Evolutionary conservation across 2,113 vertebrate species (phyloP), one percentile per base, ranked within the genome.

Genomic region (Tauraco erythrolophus): DNA sequence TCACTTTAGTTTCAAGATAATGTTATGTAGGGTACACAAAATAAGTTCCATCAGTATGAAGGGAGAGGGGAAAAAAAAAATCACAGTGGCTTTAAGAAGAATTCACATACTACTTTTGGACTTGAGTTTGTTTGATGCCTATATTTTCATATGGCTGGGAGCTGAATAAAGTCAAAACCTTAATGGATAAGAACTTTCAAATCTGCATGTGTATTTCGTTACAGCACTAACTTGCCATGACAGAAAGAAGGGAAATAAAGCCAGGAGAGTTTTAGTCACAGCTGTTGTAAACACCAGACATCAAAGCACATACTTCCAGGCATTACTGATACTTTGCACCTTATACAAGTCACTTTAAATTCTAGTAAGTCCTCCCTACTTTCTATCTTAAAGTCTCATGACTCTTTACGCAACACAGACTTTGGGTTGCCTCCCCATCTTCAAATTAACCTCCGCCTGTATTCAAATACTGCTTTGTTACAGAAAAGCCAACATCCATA

Each of bases 231-330:
- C 19, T 54, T 62, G 58, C 14, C 62, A 5, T 3, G 50, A 83
- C 45, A 91, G 41, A 87, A 88, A 72, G 31, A n/a, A 89, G 54
- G 37, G n/a, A 88, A 84, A 69, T 19, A 68, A 81, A 76, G 84
- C 60, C 96, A 95, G 39, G 19, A 86, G 68, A 87, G 60, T 81
- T 96, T 92, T 60, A 94, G 86, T 78, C 56, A 50, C 60, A 37
- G 54, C 68, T 53, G 78, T 13, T 25, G 30, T 89, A 94, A 95
- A 87, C 68, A 96, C 27, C 17, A 23, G 27, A 96, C 94, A 95
- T 80, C 95, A 94, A 97, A 96, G 95, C 50, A 78, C 72, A 57
- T 50, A 89, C 86, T 96, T 81, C 48, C 76, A 96, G 83, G 84
- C 92, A 50, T 76, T 82, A 65, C 72, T 61, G 83, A 87, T 87